Base-by-base conservation (phyloP, 2,888 invertebrate genomes). In the Trichogramma evanescens region DNA sequence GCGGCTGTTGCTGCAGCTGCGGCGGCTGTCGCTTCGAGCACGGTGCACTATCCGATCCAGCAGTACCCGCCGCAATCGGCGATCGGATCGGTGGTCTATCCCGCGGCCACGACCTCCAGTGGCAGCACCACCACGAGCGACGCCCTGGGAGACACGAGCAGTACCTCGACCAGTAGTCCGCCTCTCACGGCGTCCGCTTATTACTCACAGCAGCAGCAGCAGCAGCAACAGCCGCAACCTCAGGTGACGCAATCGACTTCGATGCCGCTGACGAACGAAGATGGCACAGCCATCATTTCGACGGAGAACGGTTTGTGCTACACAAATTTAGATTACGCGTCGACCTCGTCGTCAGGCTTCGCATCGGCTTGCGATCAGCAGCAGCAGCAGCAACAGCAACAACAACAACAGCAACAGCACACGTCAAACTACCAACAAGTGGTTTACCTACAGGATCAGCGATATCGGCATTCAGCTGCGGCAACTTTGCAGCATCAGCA, bases 281-380 rank as follows among this genome's bases (percentile, higher is more conserved):
- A 82, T 26, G 76, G 82, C 0, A 80, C 85, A 4, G 84, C 86
- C 9, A 91, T 92, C 51, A 91, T 93, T 68, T 91, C 88, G 72
- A 89, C 91, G 1, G 91, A 91, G 72, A 88, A 91, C 49, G 93
- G 93, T 0, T 81, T 94, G 62, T 92, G 93, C 76, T 94, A 94
- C 76, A 93, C 93, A 1, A 93, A 93, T 76, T 79, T 94, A 69
- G 93, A 94, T 77, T 92, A 91, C 71, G 84, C 84, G 4, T 77
- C 78, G 56, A 74, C 81, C 72, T 74, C 81, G 72, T 63, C 75
- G 41, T 50, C 70, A 66, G 49, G 79, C 74, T 65, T 72, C 69
- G 6, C 61, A 58, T 45, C 40, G 42, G 49, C 58, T 42, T 63
- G 68, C 42, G 66, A 65, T 6, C 70, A 69, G 5, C 74, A 74